Evolutionary conservation across 1,140 invertebrate genomes (phyloP), one percentile per base, ranked within the genome.

Genomic region (Aphelenchoides avenae): DNA sequence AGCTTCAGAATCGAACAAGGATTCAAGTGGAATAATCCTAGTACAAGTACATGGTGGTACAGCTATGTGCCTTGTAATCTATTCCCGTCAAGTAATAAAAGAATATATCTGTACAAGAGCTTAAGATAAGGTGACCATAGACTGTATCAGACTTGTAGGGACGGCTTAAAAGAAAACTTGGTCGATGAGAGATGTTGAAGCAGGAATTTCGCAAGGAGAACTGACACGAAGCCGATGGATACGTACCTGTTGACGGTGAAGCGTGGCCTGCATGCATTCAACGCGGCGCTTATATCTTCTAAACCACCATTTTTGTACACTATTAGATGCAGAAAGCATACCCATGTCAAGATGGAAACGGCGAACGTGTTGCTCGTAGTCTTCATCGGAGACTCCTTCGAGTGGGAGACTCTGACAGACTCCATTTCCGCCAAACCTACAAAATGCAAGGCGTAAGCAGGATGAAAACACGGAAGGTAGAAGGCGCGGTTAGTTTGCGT

Each of bases 371-470:
- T 85, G 85, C 81, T 90, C 85, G 77, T 91, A 91, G 78, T 91
- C 89, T 41, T 85, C 83, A 79, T 89, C n/a, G n/a, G n/a, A 88
- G 48, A 91, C 87, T 61, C 89, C 89, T 79, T 91, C 88, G 71
- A 90, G 80, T 2, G 89, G 89, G 54, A 91, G 78, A 44, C 87
- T 87, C 27, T 85, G 84, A 75, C 89, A 92, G 7, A 91, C 87
- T 15, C 84, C 84, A 80, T 91, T 91, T 70, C 86, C 84, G 24
- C 89, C 89, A 84, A 91, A 91, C 66, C 85, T 71, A 39, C 46
- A 58, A 42, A 27, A 11, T 22, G n/a, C n/a, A n/a, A n/a, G n/a
- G n/a, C n/a, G n/a, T n/a, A n/a, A n/a, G n/a, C n/a, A n/a, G n/a
- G n/a, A n/a, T n/a, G n/a, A n/a, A n/a, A n/a, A n/a, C n/a, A n/a